These are phyloP conservation scores for Brachyistius frenatus DNA, from an alignment of 2,113 vertebrate genomes.

Conservation along the genomic window DNA sequence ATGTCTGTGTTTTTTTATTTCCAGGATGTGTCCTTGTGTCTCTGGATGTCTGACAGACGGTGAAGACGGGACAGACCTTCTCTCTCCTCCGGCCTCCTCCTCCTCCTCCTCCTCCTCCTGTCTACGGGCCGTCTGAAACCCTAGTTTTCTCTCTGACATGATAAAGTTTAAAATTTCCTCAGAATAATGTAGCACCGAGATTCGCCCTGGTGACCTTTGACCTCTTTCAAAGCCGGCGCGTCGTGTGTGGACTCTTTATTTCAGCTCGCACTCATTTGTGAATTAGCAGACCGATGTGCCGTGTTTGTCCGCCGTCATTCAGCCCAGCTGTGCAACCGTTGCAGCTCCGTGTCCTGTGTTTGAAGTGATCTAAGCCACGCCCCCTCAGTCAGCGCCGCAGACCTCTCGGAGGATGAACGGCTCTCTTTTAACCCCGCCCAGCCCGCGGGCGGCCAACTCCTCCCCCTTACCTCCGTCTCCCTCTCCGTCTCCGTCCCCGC, in stretches of 20 bases:
- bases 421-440: slow-evolving; percentile 85
- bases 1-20: not conserved
- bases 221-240: not conserved
- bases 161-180: no score
- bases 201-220: not conserved
- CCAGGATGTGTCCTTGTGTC: slow-evolving; percentile 55
- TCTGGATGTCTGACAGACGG: slow-evolving; percentile 13
- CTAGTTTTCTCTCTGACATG: not conserved
- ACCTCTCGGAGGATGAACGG: slow-evolving; percentile 78
- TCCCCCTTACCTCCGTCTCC: slow-evolving; percentile 83
- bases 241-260: not conserved
- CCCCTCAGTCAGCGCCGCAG: not conserved
- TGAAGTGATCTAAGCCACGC: slow-evolving; percentile 43
- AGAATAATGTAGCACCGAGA: slow-evolving; percentile 62
- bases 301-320: slow-evolving; percentile 18
- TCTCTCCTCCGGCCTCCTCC: not conserved
- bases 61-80: slow-evolving; percentile 29
- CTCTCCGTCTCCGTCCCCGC: slow-evolving; percentile 82
- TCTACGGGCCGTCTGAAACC: not conserved
- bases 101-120: no score
- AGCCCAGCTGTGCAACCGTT: slow-evolving; percentile 47
- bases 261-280: slow-evolving; percentile 41
- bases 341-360: slow-evolving; percentile 6
- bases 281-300: slow-evolving; percentile 54
- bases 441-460: slow-evolving; percentile 80